Evolutionary conservation across 2,113 vertebrate genomes (phyloP).

Genomic region (Pyxicephalus adspersus): DNA sequence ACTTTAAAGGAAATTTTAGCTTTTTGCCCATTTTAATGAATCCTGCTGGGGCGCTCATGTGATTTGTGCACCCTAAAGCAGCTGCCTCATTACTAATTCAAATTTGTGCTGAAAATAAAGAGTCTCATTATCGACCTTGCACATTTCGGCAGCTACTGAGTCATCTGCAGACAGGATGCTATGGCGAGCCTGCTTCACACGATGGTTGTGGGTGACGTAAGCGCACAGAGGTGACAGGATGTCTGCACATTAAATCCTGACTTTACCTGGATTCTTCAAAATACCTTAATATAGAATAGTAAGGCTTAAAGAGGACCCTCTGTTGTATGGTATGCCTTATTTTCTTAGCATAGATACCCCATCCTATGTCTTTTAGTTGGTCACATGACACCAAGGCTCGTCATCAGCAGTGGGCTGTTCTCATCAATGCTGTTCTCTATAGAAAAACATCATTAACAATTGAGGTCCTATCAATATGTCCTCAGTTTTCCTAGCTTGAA

Average conservation of each 20-base stretch:
- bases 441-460: too few species aligned
- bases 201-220: constrained; percentile 19
- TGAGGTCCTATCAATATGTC: too few species aligned
- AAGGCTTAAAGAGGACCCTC: neutral
- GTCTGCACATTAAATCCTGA: neutral
- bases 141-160: constrained; percentile 29
- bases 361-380: too few species aligned
- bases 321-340: too few species aligned
- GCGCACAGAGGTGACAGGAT: constrained; percentile 7
- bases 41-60: constrained; percentile 59
- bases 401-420: too few species aligned
- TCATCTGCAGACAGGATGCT: constrained; percentile 10
- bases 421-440: too few species aligned
- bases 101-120: constrained; percentile 70
- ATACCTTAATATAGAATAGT: neutral
- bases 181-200: constrained; percentile 24
- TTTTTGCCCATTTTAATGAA: constrained; percentile 65
- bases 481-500: too few species aligned
- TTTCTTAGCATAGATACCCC: too few species aligned
- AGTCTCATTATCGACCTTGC: constrained; percentile 62
- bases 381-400: too few species aligned
- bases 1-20: constrained; percentile 37
- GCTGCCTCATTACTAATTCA: constrained; percentile 63
- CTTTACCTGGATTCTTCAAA: neutral
- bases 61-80: constrained; percentile 60